A percentile compares a stretch with the other conserved stretches of the same genome.
phyloP scores from a whole-genome alignment of 2,113 vertebrate genomes.

The Rhadina sibilatrix region DNA sequence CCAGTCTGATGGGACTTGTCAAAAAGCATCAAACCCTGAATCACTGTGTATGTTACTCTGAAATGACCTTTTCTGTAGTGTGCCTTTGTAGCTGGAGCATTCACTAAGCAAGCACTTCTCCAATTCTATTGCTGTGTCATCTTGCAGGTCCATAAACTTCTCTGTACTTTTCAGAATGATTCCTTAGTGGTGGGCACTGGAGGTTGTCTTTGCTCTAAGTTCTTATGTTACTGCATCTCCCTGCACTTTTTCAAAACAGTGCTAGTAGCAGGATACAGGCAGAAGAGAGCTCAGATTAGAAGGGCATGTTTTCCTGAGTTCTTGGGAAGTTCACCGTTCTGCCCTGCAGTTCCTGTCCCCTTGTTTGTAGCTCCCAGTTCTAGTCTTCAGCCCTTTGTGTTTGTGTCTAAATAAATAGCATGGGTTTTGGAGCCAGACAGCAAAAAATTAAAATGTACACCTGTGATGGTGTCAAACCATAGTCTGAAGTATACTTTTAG shows the following conservation, averaged over 20 bases:
- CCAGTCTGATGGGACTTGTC: not conserved
- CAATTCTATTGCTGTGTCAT: not conserved
- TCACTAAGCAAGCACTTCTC: not conserved
- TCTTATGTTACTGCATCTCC: not conserved
- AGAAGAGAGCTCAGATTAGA: not conserved
- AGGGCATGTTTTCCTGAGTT: not conserved
- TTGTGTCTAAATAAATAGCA: not conserved
- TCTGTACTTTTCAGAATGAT: not conserved
- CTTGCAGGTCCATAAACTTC: not conserved
- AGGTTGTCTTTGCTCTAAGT: not conserved
- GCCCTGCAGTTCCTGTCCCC: not conserved
- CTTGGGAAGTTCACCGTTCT: not conserved
- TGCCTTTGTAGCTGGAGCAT: not conserved
- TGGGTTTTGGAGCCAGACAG: not conserved
- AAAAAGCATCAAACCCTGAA: not conserved
- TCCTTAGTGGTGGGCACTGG: not conserved
- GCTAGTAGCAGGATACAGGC: not conserved
- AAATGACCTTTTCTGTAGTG: not conserved
- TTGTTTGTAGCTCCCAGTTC: not conserved
- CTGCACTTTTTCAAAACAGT: not conserved
- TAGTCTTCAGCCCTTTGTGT: not conserved
- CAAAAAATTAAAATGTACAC: not conserved
- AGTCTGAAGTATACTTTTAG: not conserved
- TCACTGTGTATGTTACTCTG: not conserved
- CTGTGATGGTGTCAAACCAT: not conserved